phyloP scores from a whole-genome alignment of 1,140 invertebrate species.

The Zeugodacus cucurbitae region DNA sequence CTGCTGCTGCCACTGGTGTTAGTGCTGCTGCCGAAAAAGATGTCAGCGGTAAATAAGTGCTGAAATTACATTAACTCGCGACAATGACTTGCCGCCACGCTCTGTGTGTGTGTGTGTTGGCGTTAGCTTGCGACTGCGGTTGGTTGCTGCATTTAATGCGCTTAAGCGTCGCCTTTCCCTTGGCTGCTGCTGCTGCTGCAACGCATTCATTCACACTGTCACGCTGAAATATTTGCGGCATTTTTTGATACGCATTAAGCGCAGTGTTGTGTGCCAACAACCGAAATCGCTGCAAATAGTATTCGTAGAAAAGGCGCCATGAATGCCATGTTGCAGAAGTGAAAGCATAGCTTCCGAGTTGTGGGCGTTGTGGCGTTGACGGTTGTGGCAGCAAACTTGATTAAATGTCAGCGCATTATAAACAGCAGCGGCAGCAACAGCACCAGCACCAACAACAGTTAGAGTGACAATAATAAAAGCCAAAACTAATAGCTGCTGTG shows the following conservation, averaged over 20 bases:
- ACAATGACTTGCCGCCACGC: background rate
- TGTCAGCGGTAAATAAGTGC: constrained; percentile 31
- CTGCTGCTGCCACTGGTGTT: no score
- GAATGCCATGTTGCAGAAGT: background rate
- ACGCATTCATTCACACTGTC: constrained; percentile 33
- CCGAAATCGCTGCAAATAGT: background rate
- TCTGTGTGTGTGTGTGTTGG: background rate
- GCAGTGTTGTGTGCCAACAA: background rate
- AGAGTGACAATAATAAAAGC: background rate
- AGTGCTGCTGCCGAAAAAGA: constrained; percentile 6
- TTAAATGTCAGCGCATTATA: constrained; percentile 33
- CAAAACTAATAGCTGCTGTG: background rate
- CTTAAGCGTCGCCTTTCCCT: background rate
- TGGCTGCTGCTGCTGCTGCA: background rate
- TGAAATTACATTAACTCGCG: constrained; percentile 33
- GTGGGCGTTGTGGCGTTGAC: background rate
- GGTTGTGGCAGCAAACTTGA: constrained; percentile 25
- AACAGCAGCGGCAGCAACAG: background rate
- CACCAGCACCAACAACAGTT: background rate
- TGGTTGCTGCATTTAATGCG: constrained; percentile 26
- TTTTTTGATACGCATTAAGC: background rate
- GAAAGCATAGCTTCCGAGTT: background rate
- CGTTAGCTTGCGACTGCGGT: background rate
- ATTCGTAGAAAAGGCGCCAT: background rate
- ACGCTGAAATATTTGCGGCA: constrained; percentile 27